A percentile compares a stretch with the other conserved stretches of the same genome.
Evolutionary conservation across 2,888 invertebrate species (phyloP).

Genomic region (Dinocampus coccinellae): DNA sequence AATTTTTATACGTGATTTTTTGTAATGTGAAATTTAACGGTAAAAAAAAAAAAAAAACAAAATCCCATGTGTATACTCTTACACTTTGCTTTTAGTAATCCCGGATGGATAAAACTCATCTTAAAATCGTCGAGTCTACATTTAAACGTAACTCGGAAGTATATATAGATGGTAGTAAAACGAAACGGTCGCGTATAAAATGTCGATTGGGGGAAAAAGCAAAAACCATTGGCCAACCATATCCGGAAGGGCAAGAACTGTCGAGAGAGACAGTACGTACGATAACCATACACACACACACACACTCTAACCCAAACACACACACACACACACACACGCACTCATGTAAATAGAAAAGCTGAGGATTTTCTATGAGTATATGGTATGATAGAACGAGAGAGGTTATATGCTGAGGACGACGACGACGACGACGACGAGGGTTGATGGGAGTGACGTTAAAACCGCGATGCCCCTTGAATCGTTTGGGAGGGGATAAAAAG

Average conservation of each 20-base stretch:
- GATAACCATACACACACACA: background rate
- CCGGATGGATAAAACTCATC: background rate
- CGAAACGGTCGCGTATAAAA: constrained; percentile 58
- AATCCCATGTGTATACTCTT: too few relatives aligned
- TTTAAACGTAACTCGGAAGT: constrained; percentile 35
- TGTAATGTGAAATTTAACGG: background rate
- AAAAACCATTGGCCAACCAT: background rate
- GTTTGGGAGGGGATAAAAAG: constrained; percentile 56
- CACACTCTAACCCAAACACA: too few relatives aligned
- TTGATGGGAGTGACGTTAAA: constrained; percentile 56
- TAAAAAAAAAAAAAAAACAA: too few relatives aligned
- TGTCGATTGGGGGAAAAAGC: constrained; percentile 38
- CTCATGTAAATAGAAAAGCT: constrained; percentile 29
- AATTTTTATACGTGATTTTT: too few relatives aligned
- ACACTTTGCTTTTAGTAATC: background rate
- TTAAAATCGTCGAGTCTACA: constrained; percentile 1
- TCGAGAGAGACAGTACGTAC: constrained; percentile 26
- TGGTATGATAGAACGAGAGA: constrained; percentile 15
- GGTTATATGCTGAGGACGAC: constrained; percentile 33
- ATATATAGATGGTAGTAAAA: constrained; percentile 53
- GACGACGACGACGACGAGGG: constrained; percentile 39
- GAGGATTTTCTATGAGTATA: constrained; percentile 22
- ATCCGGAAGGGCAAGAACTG: constrained; percentile 24
- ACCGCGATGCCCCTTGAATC: constrained; percentile 51
- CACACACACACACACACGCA: background rate